Conservation (phyloP, 2,888 invertebrate species). For the Heteromurus nitidus region DNA sequence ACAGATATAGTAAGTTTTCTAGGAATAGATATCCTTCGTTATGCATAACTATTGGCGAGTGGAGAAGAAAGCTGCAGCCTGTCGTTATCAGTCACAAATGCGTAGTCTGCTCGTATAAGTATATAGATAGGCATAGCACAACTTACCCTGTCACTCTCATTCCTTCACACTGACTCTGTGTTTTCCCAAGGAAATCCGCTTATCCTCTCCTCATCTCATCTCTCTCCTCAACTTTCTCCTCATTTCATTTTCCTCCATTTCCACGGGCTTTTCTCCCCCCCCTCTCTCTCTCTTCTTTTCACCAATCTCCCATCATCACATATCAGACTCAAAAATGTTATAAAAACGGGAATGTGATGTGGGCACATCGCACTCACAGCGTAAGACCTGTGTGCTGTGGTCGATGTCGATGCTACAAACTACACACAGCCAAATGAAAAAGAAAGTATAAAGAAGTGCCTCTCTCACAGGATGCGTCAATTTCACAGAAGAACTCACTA, state of each 20-base stretch:
- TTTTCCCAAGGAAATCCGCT: constrained; percentile 64
- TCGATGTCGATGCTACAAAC: not conserved
- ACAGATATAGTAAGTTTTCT: too few species aligned
- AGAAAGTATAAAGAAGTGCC: not conserved
- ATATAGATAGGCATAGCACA: too few species aligned
- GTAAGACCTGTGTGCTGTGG: not conserved
- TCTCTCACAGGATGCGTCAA: constrained; percentile 1
- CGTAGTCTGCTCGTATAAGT: too few species aligned
- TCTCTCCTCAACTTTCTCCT: constrained; percentile 46
- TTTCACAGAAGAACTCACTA: not conserved
- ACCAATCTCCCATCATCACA: constrained; percentile 47
- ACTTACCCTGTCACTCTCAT: too few species aligned
- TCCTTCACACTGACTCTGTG: constrained; percentile 37
- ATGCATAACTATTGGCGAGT: too few species aligned
- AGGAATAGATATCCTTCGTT: too few species aligned
- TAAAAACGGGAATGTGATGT: constrained; percentile 33
- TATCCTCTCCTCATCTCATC: constrained; percentile 60
- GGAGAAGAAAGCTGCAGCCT: too few species aligned
- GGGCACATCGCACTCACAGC: not conserved
- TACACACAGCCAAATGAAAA: constrained; percentile 10
- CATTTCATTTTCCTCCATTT: constrained; percentile 48
- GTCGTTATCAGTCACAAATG: too few species aligned
- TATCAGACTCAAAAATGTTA: constrained; percentile 44
- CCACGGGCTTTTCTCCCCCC: too few species aligned
- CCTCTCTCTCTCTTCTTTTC: constrained; percentile 30